These are phyloP conservation scores for Betta splendens DNA, from an alignment of 2,797 vertebrate species.

Conservation along the genomic window DNA sequence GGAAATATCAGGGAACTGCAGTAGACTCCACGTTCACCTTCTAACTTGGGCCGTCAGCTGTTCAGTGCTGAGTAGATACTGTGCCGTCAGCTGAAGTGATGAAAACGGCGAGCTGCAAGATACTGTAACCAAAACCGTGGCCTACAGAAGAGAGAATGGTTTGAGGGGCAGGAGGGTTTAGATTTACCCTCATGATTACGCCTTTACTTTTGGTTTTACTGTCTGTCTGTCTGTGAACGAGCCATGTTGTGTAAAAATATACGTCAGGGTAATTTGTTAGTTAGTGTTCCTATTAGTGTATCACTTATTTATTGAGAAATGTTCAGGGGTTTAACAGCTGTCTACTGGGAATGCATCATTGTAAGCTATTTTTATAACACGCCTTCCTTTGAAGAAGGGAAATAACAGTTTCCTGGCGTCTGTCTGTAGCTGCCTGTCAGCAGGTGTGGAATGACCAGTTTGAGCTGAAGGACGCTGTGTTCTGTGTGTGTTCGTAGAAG, in stretches of 20 bases:
- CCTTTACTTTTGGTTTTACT: no score
- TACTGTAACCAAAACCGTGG: no score
- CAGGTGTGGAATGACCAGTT: constrained; percentile 27
- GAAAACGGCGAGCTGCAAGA: no score
- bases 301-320: no score
- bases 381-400: constrained; percentile 12
- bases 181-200: no score
- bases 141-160: no score
- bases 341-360: background rate
- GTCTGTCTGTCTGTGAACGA: no score
- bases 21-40: background rate
- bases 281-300: no score
- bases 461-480: constrained; percentile 4
- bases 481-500: background rate
- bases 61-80: background rate
- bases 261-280: no score
- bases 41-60: background rate
- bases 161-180: no score
- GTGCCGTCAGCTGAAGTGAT: no score
- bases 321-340: background rate
- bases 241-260: no score
- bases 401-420: constrained; percentile 17
- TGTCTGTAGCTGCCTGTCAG: constrained; percentile 23
- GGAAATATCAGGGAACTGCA: background rate
- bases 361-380: constrained; percentile 13